Percentiles rank a stretch among this genome's conserved stretches.
Evolutionary conservation across 2,888 invertebrate species (phyloP).

Genomic region (Folsomia manolachei): DNA sequence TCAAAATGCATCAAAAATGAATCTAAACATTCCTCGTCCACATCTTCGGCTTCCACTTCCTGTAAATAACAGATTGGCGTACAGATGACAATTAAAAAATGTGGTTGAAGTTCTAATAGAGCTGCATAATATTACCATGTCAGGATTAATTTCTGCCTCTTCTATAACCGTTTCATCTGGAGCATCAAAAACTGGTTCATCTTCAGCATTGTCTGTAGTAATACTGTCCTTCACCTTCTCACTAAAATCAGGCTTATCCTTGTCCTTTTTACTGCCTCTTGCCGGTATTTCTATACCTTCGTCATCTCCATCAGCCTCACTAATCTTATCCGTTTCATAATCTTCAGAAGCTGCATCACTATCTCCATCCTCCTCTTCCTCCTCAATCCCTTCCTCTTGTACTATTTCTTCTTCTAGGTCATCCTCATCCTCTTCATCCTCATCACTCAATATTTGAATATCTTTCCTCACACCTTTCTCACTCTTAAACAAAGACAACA

Average conservation of each 20-base stretch:
- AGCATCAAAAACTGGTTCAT: slow-evolving; percentile 42
- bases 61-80: neutral
- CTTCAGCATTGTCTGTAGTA: neutral
- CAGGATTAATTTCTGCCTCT: slow-evolving; percentile 51
- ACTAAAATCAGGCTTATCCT: slow-evolving; percentile 34
- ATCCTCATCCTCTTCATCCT: slow-evolving; percentile 29
- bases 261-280: slow-evolving; percentile 29
- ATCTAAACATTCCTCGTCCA: slow-evolving; percentile 56
- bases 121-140: slow-evolving; percentile 17
- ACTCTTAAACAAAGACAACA: slow-evolving; percentile 39
- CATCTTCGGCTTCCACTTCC: slow-evolving; percentile 12
- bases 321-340: slow-evolving; percentile 52
- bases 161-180: slow-evolving; percentile 46
- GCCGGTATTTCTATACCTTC: neutral
- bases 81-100: neutral
- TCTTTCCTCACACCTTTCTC: slow-evolving; percentile 17
- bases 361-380: slow-evolving; percentile 6
- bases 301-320: slow-evolving; percentile 56
- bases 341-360: neutral
- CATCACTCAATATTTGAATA: slow-evolving; percentile 40
- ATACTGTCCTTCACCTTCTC: slow-evolving; percentile 25
- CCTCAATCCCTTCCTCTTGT: slow-evolving; percentile 29
- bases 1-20: slow-evolving; percentile 69
- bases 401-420: slow-evolving; percentile 20
- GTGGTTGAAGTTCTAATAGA: neutral